phyloP scores from a whole-genome alignment of 2,888 invertebrate genomes.

The Eueremaeus valkanovi region DNA sequence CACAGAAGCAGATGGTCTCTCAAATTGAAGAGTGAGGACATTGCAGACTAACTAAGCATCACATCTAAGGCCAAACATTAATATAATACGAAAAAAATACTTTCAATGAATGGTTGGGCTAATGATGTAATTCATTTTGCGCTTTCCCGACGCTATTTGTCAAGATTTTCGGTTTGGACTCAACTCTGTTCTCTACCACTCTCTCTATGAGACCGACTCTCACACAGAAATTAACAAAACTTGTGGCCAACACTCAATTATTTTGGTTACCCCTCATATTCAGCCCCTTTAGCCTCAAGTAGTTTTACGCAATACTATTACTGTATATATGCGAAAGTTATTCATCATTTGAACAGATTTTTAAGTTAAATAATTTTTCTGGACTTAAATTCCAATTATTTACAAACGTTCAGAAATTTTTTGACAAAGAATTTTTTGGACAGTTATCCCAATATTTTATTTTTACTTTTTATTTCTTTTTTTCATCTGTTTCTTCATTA shows the following conservation, averaged over 20 bases:
- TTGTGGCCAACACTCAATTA: slow-evolving; percentile 15
- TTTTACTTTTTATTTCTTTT: no score
- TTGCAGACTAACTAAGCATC: neutral
- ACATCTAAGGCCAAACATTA: no score
- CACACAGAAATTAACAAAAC: slow-evolving; percentile 6
- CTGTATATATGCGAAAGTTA: neutral
- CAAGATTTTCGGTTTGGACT: slow-evolving; percentile 4
- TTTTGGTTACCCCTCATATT: neutral
- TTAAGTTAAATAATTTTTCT: no score
- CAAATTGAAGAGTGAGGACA: slow-evolving; percentile 1
- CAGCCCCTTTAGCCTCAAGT: neutral
- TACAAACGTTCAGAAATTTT: no score
- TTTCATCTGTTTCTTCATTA: no score
- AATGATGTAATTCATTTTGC: slow-evolving; percentile 19
- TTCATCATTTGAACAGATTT: slow-evolving; percentile 25
- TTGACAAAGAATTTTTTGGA: no score
- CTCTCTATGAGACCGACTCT: neutral
- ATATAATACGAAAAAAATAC: no score
- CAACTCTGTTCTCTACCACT: no score
- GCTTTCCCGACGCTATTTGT: slow-evolving; percentile 12
- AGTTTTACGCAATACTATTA: neutral
- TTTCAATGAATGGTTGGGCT: neutral
- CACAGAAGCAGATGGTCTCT: neutral
- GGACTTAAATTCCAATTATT: no score
- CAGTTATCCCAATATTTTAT: no score